A percentile compares a stretch with the other conserved stretches of the same genome.
Conservation (phyloP, 2,888 invertebrate species). For the Scaeva pyrastri region DNA sequence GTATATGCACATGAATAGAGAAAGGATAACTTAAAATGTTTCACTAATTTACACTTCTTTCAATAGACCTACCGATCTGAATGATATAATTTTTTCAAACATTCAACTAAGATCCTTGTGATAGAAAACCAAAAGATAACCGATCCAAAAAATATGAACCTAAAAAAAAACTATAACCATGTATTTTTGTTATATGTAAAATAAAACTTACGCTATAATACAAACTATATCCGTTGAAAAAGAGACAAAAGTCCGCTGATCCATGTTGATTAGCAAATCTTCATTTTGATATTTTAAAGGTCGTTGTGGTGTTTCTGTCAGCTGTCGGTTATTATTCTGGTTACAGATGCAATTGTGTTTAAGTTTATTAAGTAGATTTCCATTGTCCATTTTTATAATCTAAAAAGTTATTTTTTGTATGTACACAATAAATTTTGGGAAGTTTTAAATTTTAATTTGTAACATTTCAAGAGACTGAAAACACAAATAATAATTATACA, state of each 20-base stretch:
- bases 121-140: constrained; percentile 53
- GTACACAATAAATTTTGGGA: constrained; percentile 19
- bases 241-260: constrained; percentile 43
- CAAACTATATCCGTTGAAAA: constrained; percentile 47
- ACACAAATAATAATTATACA: background rate
- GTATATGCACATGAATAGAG: too few relatives aligned
- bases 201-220: constrained; percentile 50
- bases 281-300: background rate
- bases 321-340: background rate
- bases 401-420: background rate
- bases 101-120: constrained; percentile 27
- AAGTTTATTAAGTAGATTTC: background rate
- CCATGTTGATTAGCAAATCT: background rate
- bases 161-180: background rate
- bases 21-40: too few relatives aligned
- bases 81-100: constrained; percentile 20
- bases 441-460: too few relatives aligned
- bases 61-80: constrained; percentile 18
- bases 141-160: constrained; percentile 57
- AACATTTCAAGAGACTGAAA: background rate
- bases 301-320: too few relatives aligned
- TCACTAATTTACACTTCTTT: too few relatives aligned
- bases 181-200: background rate
- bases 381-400: background rate
- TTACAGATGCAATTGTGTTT: constrained; percentile 16